Evolutionary conservation across 1,140 invertebrate species (phyloP).

Genomic region (Hycleus phaleratus): DNA sequence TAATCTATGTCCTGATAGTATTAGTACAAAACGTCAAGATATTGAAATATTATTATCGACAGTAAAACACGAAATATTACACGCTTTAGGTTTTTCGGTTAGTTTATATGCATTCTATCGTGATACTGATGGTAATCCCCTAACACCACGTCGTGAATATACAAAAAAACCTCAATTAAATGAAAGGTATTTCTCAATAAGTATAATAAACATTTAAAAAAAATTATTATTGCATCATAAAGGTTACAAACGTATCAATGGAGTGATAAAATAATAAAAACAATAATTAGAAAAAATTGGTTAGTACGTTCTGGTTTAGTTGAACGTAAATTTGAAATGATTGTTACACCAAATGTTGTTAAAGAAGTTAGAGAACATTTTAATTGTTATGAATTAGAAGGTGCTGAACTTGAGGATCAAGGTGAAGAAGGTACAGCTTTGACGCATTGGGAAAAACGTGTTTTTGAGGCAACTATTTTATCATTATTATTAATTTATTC

Average conservation of each 20-base stretch:
- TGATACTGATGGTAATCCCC: constrained; percentile 75
- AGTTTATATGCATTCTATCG: constrained; percentile 90
- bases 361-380: constrained; percentile 85
- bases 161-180: constrained; percentile 85
- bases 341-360: constrained; percentile 86
- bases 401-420: constrained; percentile 97
- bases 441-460: constrained; percentile 97
- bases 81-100: constrained; percentile 93
- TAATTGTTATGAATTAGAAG: constrained; percentile 81
- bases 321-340: constrained; percentile 71
- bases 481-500: background rate
- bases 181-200: constrained; percentile 61
- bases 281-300: constrained; percentile 74
- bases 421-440: constrained; percentile 93
- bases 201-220: background rate
- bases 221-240: constrained; percentile 6
- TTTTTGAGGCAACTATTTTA: constrained; percentile 73
- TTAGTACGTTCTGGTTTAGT: constrained; percentile 70
- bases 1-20: constrained; percentile 93
- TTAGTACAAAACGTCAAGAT: constrained; percentile 89
- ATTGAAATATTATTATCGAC: constrained; percentile 89
- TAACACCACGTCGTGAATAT: constrained; percentile 68
- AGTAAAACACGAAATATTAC: constrained; percentile 97
- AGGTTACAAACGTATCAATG: constrained; percentile 88
- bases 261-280: constrained; percentile 83